phyloP scores from a whole-genome alignment of 2,797 vertebrate genomes.

The Sebastes taczanowskii region DNA sequence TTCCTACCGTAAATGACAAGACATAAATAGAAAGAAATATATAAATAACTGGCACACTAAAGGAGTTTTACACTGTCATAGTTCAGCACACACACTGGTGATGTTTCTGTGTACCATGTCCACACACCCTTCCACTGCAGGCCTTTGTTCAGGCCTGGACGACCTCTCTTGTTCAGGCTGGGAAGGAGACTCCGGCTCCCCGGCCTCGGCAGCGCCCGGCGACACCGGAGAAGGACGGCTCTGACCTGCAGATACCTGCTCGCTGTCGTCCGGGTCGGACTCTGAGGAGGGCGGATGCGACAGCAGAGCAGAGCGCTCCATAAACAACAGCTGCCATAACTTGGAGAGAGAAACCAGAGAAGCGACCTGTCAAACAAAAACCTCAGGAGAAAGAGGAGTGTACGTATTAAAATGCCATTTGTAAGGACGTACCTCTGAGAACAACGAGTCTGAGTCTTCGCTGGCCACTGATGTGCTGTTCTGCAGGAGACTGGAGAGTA shows the following conservation, averaged over 20 bases:
- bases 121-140: slow-evolving; percentile 88
- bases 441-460: slow-evolving; percentile 83
- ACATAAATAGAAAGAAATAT: not conserved
- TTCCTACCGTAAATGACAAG: not conserved
- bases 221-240: slow-evolving; percentile 16
- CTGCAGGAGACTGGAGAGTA: slow-evolving; percentile 85
- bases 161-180: slow-evolving; percentile 75
- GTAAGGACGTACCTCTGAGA: slow-evolving; percentile 84
- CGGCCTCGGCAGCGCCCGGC: slow-evolving; percentile 62
- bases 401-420: slow-evolving; percentile 8
- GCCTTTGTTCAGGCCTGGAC: slow-evolving; percentile 81
- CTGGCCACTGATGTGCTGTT: slow-evolving; percentile 67
- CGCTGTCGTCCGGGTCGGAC: slow-evolving; percentile 68
- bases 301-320: slow-evolving; percentile 84
- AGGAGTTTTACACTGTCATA: not conserved
- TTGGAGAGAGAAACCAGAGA: slow-evolving; percentile 65
- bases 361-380: slow-evolving; percentile 26
- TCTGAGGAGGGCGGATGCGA: slow-evolving; percentile 71
- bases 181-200: slow-evolving; percentile 74
- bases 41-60: not conserved
- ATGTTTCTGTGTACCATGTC: slow-evolving; percentile 38
- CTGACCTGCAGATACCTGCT: slow-evolving; percentile 64
- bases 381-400: slow-evolving; percentile 6
- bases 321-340: slow-evolving; percentile 88
- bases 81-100: not conserved